Evolutionary conservation across 2,797 vertebrate genomes (phyloP).

Genomic region (Graptemys geographica): DNA sequence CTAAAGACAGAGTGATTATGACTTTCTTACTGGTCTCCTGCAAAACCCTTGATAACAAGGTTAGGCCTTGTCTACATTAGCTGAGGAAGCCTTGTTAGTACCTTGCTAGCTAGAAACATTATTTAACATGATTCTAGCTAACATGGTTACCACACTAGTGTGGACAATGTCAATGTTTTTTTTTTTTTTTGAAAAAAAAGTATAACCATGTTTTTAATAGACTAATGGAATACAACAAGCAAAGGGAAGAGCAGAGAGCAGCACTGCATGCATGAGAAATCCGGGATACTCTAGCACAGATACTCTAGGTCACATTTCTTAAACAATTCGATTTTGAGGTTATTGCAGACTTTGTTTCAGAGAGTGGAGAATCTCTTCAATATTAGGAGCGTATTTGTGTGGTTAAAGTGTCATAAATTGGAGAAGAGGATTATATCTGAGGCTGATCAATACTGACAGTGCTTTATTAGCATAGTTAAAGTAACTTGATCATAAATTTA

Average conservation of each 20-base stretch:
- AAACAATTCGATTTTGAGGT: neutral
- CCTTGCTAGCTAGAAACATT: neutral
- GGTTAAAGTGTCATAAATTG: neutral
- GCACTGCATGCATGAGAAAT: neutral
- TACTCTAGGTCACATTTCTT: neutral
- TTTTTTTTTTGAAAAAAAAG: neutral
- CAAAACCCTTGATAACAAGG: neutral
- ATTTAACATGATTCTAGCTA: neutral
- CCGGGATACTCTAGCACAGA: neutral
- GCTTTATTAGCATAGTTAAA: neutral
- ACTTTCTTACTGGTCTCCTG: neutral
- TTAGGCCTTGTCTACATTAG: neutral
- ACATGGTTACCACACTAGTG: neutral
- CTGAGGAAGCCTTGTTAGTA: neutral
- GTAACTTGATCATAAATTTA: neutral
- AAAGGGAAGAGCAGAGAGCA: neutral
- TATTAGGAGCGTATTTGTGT: neutral
- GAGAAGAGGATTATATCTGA: neutral
- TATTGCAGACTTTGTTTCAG: neutral
- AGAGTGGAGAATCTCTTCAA: neutral
- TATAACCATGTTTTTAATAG: neutral
- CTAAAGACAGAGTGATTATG: neutral
- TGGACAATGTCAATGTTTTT: accelerated
- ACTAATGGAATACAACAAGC: neutral
- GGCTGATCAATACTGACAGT: neutral